Evolutionary conservation across 30 jellyfish, hydroid and myxozoan genomes (phyloP), one percentile per base, ranked within the genome.

Genomic region (Cassiopea andromeda): DNA sequence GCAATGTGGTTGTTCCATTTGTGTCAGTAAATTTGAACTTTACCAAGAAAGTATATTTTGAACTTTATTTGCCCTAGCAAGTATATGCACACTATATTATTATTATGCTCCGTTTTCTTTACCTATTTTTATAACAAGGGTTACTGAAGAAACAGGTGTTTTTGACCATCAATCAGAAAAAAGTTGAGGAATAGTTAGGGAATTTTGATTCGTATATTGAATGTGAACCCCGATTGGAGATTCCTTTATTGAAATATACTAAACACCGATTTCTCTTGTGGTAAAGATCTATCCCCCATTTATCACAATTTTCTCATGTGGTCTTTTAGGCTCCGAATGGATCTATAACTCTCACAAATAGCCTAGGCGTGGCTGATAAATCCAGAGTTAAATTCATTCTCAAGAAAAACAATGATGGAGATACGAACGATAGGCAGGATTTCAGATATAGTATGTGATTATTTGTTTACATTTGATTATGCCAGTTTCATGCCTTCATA

Each of bases 291-390:
- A 46, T 77, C 14, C 44, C 38, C 7, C 1, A 43, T 0, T 75
- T 18, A 75, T 10, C 17, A 48, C 73, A 5, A 9, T n/a, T 78
- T 57, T 78, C 73, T 48, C 8, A 48, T 48, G 49, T 14, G 43
- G 12, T 27, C 48, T 72, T 57, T 14, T 27, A 87, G 89, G 83
- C 47, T 12, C 17, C 77, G 18, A 60, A 68, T 47, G 81, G 85
- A 48, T 78, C 88, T 68, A 54, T 87, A 6, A 90, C 68, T 18
- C 77, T 94, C 45, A 81, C 98, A 27, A 94, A 94, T 81, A 87
- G 97, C 76, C 85, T 94, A 17, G 71, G 91, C 75, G 80, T 94
- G 17, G 89, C 92, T 80, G 98, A 94, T 71, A 94, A 94, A 75
- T 60, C 85, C 1, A 91, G 98, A 75, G 60, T 94, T 54, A 90